Conservation (phyloP, 2,113 vertebrate genomes). For the Strix uralensis region DNA sequence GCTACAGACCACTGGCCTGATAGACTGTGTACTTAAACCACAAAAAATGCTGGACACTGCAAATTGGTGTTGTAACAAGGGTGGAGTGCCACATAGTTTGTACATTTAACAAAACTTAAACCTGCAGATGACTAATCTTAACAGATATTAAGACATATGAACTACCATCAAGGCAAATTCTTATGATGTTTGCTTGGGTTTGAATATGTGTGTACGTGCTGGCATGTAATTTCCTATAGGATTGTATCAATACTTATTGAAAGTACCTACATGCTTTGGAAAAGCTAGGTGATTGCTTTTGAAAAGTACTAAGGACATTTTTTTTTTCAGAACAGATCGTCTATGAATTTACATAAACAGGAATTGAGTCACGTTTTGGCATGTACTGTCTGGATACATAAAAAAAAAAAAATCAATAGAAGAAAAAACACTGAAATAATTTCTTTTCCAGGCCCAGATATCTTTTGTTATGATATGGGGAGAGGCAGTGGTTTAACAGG, state of each 20-base stretch:
- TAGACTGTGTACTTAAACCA: background rate
- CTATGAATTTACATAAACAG: slow-evolving; percentile 4
- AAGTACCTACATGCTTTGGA: background rate
- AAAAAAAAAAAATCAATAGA: background rate
- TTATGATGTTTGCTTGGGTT: background rate
- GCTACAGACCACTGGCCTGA: background rate
- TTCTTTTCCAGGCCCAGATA: background rate
- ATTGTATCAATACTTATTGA: background rate
- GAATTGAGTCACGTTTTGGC: slow-evolving; percentile 12
- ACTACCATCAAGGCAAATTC: background rate
- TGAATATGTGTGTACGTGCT: background rate
- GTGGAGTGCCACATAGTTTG: slow-evolving; percentile 16
- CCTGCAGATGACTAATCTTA: background rate
- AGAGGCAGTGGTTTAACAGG: background rate
- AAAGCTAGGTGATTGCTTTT: background rate
- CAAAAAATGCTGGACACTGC: background rate
- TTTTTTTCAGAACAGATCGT: background rate
- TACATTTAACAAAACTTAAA: slow-evolving; percentile 32
- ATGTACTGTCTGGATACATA: background rate
- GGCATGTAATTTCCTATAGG: background rate
- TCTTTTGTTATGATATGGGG: slow-evolving; percentile 1
- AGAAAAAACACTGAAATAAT: background rate
- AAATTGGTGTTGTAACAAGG: slow-evolving; percentile 6
- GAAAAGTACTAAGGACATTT: background rate
- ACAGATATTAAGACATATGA: background rate